phyloP scores from a whole-genome alignment of 2,888 invertebrate species.

The Coelogynopora nodosa region DNA sequence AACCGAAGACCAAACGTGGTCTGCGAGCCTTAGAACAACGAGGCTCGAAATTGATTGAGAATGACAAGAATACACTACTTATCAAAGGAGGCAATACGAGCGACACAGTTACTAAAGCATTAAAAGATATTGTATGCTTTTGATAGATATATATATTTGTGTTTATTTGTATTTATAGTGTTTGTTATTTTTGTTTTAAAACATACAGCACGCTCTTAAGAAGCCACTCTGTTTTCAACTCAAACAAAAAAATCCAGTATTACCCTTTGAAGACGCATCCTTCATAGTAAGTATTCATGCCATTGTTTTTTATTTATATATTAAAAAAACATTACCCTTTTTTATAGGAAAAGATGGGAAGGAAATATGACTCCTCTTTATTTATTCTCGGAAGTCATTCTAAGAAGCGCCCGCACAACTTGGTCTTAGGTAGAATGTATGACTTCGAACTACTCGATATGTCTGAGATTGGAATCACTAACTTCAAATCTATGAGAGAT shows the following conservation, averaged over 20 bases:
- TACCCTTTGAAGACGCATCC: constrained; percentile 84
- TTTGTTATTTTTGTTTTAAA: too few species aligned
- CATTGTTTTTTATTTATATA: background rate
- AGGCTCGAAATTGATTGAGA: constrained; percentile 83
- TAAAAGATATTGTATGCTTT: constrained; percentile 74
- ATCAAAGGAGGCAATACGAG: constrained; percentile 74
- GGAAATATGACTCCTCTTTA: constrained; percentile 80
- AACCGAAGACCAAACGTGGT: constrained; percentile 81
- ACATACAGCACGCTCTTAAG: constrained; percentile 19
- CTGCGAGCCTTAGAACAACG: constrained; percentile 76
- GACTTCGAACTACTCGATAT: constrained; percentile 87
- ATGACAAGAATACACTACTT: constrained; percentile 77
- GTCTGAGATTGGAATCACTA: constrained; percentile 82
- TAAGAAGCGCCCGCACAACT: constrained; percentile 88
- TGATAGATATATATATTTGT: background rate
- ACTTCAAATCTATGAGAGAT: background rate
- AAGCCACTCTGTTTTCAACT: constrained; percentile 40
- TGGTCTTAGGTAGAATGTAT: constrained; percentile 81
- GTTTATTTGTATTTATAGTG: background rate
- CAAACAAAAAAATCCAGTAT: constrained; percentile 76
- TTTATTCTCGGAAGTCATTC: constrained; percentile 86
- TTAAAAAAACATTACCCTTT: constrained; percentile 24
- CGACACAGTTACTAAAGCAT: constrained; percentile 67
- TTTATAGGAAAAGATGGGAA: constrained; percentile 64
- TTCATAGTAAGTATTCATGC: constrained; percentile 65